A percentile compares a stretch with the other conserved stretches of the same genome.
phyloP scores from a whole-genome alignment of 2,113 vertebrate genomes.

The Bujurquina vittata region DNA sequence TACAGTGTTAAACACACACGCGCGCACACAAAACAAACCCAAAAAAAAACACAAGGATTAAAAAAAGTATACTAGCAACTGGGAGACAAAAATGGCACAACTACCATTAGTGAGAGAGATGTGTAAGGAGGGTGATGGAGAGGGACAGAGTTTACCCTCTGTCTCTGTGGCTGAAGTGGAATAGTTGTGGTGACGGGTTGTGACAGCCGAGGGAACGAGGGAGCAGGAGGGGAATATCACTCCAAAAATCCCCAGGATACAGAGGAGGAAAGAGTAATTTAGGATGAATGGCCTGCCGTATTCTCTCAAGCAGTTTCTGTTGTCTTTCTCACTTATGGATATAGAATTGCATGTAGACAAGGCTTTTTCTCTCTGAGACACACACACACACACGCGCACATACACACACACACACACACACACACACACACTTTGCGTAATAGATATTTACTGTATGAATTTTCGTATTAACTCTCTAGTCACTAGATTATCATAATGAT shows the following conservation, averaged over 20 bases:
- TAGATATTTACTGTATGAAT: constrained; percentile 32
- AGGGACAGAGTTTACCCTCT: constrained; percentile 58
- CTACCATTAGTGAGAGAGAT: constrained; percentile 43
- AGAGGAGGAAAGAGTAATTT: constrained; percentile 60
- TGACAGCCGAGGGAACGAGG: constrained; percentile 74
- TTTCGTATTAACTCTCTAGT: constrained; percentile 42
- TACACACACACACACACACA: not conserved
- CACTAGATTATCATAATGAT: constrained; percentile 57
- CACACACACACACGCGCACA: not conserved
- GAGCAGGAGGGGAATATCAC: constrained; percentile 67
- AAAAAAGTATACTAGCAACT: constrained; percentile 31
- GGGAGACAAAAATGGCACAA: constrained; percentile 36
- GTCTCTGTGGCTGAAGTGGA: constrained; percentile 65
- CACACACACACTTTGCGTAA: not conserved
- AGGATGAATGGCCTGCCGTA: constrained; percentile 52
- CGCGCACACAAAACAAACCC: not conserved
- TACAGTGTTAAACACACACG: constrained; percentile 11
- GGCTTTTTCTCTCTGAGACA: not conserved
- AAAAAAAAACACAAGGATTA: not conserved
- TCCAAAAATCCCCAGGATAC: constrained; percentile 69
- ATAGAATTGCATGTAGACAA: not conserved
- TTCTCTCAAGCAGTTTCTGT: constrained; percentile 14
- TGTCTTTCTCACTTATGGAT: constrained; percentile 46
- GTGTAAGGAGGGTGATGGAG: constrained; percentile 57
- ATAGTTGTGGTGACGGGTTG: constrained; percentile 74